Evolutionary conservation across 2,888 invertebrate genomes (phyloP).

Genomic region (Tetanocera ferruginea): DNA sequence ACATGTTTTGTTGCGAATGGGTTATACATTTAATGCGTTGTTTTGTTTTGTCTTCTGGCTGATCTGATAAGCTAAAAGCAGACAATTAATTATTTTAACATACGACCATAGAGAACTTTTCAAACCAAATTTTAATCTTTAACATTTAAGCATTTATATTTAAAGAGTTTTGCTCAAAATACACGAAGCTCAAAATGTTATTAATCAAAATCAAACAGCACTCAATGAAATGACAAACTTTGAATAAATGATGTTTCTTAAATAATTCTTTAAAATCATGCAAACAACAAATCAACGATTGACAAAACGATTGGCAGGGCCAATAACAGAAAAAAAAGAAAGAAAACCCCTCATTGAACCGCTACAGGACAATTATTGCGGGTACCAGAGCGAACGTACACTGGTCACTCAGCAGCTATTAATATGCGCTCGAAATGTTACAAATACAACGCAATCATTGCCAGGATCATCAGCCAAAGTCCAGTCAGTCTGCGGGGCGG

Average conservation of each 20-base stretch:
- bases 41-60: background rate
- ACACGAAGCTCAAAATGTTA: background rate
- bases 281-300: constrained; percentile 61
- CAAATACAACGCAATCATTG: constrained; percentile 55
- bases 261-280: constrained; percentile 42
- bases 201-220: constrained; percentile 57
- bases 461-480: constrained; percentile 54
- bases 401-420: constrained; percentile 52
- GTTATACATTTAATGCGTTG: background rate
- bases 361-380: constrained; percentile 18
- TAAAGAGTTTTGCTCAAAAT: background rate
- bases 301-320: constrained; percentile 58
- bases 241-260: constrained; percentile 57
- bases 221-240: constrained; percentile 60
- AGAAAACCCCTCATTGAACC: background rate
- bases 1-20: background rate
- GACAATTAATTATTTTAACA: background rate
- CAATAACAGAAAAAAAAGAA: constrained; percentile 1
- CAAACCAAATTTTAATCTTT: background rate
- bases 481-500: constrained; percentile 23
- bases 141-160: too few species aligned
- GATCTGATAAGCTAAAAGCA: background rate
- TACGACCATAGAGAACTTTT: background rate
- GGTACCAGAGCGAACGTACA: constrained; percentile 60
- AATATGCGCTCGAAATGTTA: background rate